Evolutionary conservation across 2,888 invertebrate species (phyloP).

Genomic region (Volucella inflata): DNA sequence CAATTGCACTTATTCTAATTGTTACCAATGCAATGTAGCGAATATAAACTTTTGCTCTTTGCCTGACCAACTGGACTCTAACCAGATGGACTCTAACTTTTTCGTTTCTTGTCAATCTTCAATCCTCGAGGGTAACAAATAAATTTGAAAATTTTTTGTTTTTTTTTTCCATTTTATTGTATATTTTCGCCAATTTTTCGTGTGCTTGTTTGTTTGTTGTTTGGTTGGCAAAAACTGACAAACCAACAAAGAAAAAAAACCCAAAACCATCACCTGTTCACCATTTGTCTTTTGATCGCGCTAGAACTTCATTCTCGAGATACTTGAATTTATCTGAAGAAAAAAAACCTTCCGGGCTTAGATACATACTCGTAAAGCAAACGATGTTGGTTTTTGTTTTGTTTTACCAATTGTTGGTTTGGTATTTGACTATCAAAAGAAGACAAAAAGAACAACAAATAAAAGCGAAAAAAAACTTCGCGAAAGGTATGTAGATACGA

Average conservation of each 20-base stretch:
- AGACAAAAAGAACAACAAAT: conserved; percentile 11
- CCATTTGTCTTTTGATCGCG: conserved; percentile 75
- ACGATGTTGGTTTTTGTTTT: conserved; percentile 12
- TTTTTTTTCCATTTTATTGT: conserved; percentile 18
- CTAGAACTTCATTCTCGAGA: conserved; percentile 61
- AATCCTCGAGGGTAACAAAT: conserved; percentile 55
- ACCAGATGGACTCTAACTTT: conserved; percentile 60
- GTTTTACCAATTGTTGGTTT: conserved; percentile 35
- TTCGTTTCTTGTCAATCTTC: conserved; percentile 61
- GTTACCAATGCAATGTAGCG: conserved; percentile 22
- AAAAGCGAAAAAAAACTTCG: conserved; percentile 31
- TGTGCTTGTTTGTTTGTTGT: conserved; percentile 52
- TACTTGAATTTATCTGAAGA: conserved; percentile 54
- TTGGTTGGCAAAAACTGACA: conserved; percentile 33
- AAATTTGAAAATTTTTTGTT: conserved; percentile 48
- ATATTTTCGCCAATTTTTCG: conserved; percentile 1
- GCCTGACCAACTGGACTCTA: conserved; percentile 57
- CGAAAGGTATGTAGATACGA: conserved; percentile 60
- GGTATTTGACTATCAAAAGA: conserved; percentile 44
- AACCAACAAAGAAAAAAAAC: conserved; percentile 13
- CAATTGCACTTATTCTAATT: conserved; percentile 70
- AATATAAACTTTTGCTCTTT: background rate
- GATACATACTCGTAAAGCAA: no score
- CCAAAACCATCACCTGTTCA: conserved; percentile 67
- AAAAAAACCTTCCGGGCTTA: conserved; percentile 19